Percentiles rank a stretch among this genome's conserved stretches.
Evolutionary conservation across 2,888 invertebrate species (phyloP).

Genomic region (Saturnia pavonia): DNA sequence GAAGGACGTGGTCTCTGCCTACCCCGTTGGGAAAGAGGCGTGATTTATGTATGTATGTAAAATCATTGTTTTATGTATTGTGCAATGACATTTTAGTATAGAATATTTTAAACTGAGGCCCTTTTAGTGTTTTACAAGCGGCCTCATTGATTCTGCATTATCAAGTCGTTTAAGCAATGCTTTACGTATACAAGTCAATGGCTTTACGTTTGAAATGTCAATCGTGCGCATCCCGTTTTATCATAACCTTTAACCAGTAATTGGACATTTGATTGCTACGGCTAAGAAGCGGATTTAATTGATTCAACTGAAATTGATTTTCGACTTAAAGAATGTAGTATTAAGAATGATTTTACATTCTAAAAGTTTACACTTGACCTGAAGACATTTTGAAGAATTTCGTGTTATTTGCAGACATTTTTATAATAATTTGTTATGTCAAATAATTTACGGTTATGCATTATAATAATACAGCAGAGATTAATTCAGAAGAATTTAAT

Average conservation of each 20-base stretch:
- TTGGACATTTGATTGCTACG: constrained; percentile 30
- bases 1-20: too few relatives aligned
- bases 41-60: background rate
- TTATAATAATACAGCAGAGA: background rate
- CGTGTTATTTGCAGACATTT: constrained; percentile 12
- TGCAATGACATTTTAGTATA: background rate
- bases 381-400: constrained; percentile 2
- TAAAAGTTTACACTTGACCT: constrained; percentile 10
- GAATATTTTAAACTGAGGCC: background rate
- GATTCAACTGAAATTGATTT: constrained; percentile 1
- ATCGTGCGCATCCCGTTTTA: constrained; percentile 39
- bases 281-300: constrained; percentile 24
- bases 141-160: constrained; percentile 26
- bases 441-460: constrained; percentile 8
- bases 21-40: background rate
- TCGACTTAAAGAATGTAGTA: constrained; percentile 1
- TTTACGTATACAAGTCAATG: too few relatives aligned
- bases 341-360: background rate
- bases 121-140: background rate
- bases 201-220: constrained; percentile 43
- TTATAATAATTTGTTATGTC: constrained; percentile 17
- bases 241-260: constrained; percentile 40
- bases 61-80: background rate
- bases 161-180: constrained; percentile 37
- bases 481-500: background rate